These are phyloP conservation scores for Mobula hypostoma DNA, from an alignment of 2,113 vertebrate species.

Conservation along the genomic window DNA sequence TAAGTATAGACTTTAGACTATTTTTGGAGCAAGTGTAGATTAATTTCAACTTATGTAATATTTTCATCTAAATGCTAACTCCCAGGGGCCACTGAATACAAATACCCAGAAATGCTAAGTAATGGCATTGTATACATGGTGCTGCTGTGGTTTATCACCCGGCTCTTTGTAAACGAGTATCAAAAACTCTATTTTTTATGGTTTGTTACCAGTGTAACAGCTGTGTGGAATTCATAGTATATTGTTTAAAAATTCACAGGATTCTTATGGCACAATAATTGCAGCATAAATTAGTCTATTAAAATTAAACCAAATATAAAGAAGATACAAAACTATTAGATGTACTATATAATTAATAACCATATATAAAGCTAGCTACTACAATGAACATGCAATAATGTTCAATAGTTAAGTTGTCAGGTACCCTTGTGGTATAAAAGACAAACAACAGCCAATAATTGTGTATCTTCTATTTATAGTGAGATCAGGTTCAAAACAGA, in stretches of 20 bases:
- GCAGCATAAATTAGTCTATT: not conserved
- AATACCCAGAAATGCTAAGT: not conserved
- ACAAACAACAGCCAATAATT: slow-evolving; percentile 1
- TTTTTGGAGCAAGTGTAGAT: not conserved
- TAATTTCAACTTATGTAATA: not conserved
- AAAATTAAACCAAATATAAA: slow-evolving; percentile 2
- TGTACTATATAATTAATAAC: not conserved
- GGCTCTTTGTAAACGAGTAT: not conserved
- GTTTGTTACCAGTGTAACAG: not conserved
- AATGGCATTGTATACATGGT: not conserved
- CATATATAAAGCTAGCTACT: slow-evolving; percentile 2
- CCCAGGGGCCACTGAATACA: not conserved
- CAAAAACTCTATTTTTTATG: not conserved
- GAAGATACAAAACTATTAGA: slow-evolving; percentile 1
- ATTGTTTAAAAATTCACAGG: not conserved
- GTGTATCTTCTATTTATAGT: slow-evolving; percentile 22
- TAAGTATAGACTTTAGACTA: not conserved
- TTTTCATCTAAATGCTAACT: not conserved
- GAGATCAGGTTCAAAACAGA: not conserved
- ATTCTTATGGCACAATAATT: slow-evolving; percentile 14
- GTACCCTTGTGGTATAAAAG: not conserved
- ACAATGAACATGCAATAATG: not conserved
- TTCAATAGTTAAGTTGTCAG: not conserved
- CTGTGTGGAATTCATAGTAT: not conserved
- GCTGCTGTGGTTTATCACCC: not conserved